Evolutionary conservation across 1,140 invertebrate species (phyloP), one percentile per base, ranked within the genome.

Genomic region (Cotesia chilonis): DNA sequence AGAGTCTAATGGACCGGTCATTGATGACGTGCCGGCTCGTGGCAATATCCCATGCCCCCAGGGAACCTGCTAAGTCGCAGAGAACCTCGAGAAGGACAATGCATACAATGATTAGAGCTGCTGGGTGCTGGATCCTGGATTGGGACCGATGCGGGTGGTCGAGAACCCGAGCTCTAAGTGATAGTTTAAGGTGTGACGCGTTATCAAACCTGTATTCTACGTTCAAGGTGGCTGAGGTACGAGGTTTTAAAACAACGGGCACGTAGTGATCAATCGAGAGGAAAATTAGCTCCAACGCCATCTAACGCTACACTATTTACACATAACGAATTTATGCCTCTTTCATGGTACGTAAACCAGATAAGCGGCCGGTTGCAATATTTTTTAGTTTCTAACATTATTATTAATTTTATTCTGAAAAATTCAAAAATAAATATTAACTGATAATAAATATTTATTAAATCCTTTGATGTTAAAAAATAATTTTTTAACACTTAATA

Each of bases 91-190:
- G 28, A 28, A 28, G 28, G 75, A 80, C 79, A 79, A 80, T 82
- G 73, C 73, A 70, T 59, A 72, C 74, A 80, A 82, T 80, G 80
- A 83, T 83, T 81, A 79, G 76, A 81, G 77, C 76, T 73, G 72
- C 77, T 75, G 80, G 73, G 14, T 51, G 35, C n/a, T 28, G 35
- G 54, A 55, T 28, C 41, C 6, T 52, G 66, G 14, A 36, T 38
- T 20, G 20, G 14, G 5, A 7, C 10, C 71, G 14, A 72, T 72
- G 71, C 35, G 65, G 71, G 71, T 72, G 65, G 57, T 6, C 70
- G 59, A 17, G 52, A 71, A 37, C 60, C 17, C 17, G 14, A 63
- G 1, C 4, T 14, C 17, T 38, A 70, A 51, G 14, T 14, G 65
- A 72, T 72, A 72, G 37, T 72, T 72, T 57, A 28, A 20, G 28